A percentile compares a stretch with the other conserved stretches of the same genome.
phyloP scores from a whole-genome alignment of 2,113 vertebrate genomes.

The Odocoileus hemionus region DNA sequence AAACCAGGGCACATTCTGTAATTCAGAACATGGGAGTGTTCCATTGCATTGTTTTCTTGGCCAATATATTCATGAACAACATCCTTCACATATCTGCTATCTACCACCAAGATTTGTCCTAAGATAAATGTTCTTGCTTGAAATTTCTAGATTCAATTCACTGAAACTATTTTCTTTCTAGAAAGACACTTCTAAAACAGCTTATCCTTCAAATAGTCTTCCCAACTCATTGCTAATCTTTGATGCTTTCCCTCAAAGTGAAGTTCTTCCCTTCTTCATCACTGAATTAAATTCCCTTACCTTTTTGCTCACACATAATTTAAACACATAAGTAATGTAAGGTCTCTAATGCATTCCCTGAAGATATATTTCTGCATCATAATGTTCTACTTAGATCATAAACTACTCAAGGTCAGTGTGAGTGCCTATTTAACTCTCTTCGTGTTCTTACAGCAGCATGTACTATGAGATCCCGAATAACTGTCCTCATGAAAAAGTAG shows the following conservation, averaged over 20 bases:
- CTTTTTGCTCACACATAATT: conserved; percentile 69
- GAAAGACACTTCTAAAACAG: background rate
- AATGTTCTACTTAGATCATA: conserved; percentile 77
- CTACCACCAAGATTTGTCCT: background rate
- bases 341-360: conserved; percentile 66
- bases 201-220: conserved; percentile 39
- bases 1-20: background rate
- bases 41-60: background rate
- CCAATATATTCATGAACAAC: background rate
- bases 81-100: background rate
- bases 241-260: conserved; percentile 44
- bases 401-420: conserved; percentile 74
- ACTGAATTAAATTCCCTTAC: conserved; percentile 64
- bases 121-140: background rate
- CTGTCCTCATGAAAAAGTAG: conserved; percentile 67
- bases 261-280: conserved; percentile 66
- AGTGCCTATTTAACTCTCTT: conserved; percentile 70
- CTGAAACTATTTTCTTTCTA: background rate
- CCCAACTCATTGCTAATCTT: conserved; percentile 27
- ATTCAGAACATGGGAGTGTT: background rate
- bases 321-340: conserved; percentile 73
- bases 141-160: background rate
- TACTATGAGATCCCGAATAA: conserved; percentile 68
- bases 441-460: conserved; percentile 59
- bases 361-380: conserved; percentile 76